Percentiles rank a stretch among this genome's conserved stretches.
Conservation (phyloP, 2,888 invertebrate species). For the Chymomyza amoena region DNA sequence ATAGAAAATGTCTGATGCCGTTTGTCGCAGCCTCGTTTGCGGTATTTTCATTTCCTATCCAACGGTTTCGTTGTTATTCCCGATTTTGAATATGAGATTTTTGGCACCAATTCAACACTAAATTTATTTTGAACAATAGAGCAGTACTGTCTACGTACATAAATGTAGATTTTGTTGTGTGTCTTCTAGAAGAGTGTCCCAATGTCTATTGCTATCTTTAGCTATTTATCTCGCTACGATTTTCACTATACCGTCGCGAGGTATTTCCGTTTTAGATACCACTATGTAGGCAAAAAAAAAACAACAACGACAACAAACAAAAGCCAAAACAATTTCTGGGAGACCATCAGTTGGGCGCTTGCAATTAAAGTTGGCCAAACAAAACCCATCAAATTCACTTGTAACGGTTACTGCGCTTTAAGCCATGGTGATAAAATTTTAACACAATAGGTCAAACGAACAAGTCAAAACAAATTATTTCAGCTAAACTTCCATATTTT, state of each 20-base stretch:
- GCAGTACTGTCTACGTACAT: not conserved
- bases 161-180: not conserved
- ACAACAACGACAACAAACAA: conserved; percentile 12
- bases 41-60: conserved; percentile 35
- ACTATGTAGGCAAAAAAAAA: conserved; percentile 15
- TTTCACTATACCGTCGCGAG: conserved; percentile 44
- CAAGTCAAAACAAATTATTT: not conserved
- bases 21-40: conserved; percentile 34
- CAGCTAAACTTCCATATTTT: too few relatives aligned
- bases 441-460: conserved; percentile 9
- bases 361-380: conserved; percentile 54
- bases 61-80: conserved; percentile 32
- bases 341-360: conserved; percentile 6
- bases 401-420: conserved; percentile 17
- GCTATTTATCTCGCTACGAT: conserved; percentile 66
- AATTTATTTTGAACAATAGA: conserved; percentile 77
- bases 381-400: conserved; percentile 58
- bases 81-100: conserved; percentile 74
- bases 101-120: conserved; percentile 78
- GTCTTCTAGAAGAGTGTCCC: conserved; percentile 3
- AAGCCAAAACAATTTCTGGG: not conserved
- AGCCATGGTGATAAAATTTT: conserved; percentile 38
- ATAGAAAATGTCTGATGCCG: conserved; percentile 33
- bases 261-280: conserved; percentile 42
- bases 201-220: conserved; percentile 56